Percentiles rank a stretch among this genome's conserved stretches.
Conservation (phyloP, 2,113 vertebrate genomes). For the Alligator sinensis region DNA sequence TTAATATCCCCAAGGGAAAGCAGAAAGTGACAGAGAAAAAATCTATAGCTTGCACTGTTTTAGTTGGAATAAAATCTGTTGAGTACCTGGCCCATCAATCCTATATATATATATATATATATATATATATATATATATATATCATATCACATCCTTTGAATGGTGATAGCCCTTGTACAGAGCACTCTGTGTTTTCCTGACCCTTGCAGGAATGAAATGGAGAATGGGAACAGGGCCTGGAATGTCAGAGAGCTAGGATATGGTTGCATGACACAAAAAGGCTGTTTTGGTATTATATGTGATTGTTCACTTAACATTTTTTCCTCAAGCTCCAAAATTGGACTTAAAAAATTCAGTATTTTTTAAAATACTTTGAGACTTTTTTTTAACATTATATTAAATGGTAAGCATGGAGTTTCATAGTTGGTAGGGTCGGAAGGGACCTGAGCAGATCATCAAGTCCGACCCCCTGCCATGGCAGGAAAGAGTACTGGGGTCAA, state of each 20-base stretch:
- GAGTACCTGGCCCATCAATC: neutral
- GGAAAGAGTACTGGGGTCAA: no score
- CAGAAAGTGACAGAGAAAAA: neutral
- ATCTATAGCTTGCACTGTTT: neutral
- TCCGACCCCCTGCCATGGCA: no score
- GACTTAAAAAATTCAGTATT: neutral
- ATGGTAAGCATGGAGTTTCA: neutral
- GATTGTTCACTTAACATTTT: neutral
- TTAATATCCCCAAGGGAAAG: neutral
- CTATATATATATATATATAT: neutral
- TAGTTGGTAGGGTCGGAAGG: no score
- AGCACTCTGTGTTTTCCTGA: neutral
- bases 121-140: no score
- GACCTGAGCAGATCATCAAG: no score
- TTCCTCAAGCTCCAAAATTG: neutral
- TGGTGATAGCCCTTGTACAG: neutral
- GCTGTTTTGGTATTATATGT: neutral
- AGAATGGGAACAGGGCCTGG: no score
- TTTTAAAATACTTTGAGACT: neutral
- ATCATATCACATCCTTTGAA: neutral
- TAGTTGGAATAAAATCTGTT: neutral
- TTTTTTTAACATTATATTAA: neutral
- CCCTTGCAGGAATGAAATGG: neutral
- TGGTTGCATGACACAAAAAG: no score
- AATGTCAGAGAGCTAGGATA: neutral